Conservation (phyloP, 2,888 invertebrate species). For the Patella depressa region DNA sequence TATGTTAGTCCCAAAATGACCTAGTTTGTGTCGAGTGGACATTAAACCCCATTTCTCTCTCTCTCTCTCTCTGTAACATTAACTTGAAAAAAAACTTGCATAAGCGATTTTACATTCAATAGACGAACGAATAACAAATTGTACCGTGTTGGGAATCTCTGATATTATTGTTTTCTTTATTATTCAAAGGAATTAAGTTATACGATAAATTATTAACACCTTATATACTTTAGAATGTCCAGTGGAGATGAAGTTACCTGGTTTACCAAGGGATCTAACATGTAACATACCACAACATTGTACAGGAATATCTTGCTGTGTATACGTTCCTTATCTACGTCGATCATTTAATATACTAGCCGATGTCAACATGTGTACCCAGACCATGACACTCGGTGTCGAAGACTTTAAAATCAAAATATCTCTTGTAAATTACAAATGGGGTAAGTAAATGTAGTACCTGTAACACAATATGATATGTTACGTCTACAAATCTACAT, state of each 20-base stretch:
- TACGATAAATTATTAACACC: not conserved
- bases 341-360: constrained; percentile 24
- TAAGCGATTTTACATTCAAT: not conserved
- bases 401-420: constrained; percentile 24
- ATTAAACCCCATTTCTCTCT: too few relatives aligned
- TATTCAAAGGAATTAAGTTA: not conserved
- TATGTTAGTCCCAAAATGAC: too few relatives aligned
- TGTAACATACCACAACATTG: constrained; percentile 27
- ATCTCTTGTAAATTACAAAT: constrained; percentile 13
- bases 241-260: constrained; percentile 14
- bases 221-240: constrained; percentile 23
- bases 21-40: too few relatives aligned
- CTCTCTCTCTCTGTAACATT: too few relatives aligned
- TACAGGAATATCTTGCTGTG: constrained; percentile 36
- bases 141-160: not conserved
- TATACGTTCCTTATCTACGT: constrained; percentile 28
- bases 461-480: too few relatives aligned
- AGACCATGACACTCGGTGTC: constrained; percentile 26
- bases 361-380: constrained; percentile 29
- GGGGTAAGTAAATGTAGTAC: constrained; percentile 12
- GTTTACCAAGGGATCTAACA: constrained; percentile 7
- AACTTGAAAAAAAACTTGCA: too few relatives aligned
- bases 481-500: too few relatives aligned
- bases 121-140: constrained; percentile 1
- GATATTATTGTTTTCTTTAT: not conserved